Conservation (phyloP, 2,888 invertebrate species). For the Ectemnius continuus region DNA sequence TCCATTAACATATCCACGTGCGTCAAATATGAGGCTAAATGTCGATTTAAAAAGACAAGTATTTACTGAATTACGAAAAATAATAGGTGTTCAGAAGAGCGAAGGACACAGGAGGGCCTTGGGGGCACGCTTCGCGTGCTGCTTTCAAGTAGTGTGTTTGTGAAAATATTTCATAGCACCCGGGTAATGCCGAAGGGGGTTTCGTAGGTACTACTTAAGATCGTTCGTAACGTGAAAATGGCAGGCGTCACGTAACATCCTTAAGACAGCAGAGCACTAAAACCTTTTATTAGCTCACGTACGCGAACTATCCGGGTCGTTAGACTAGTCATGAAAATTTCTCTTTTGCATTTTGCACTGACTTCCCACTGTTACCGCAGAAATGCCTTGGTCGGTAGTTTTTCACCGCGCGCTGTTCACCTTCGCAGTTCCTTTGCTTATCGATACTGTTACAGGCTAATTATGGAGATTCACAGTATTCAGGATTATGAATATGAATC, state of each 20-base stretch:
- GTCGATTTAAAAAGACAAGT: too few species aligned
- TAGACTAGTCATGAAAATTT: background rate
- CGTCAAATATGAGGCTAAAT: too few species aligned
- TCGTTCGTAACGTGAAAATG: background rate
- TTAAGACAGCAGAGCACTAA: background rate
- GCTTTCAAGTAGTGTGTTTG: background rate
- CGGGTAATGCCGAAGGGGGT: background rate
- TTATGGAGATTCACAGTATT: too few species aligned
- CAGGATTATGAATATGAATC: too few species aligned
- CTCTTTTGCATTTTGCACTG: background rate
- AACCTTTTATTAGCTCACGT: constrained; percentile 2
- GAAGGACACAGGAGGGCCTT: too few species aligned
- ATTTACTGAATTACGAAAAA: too few species aligned
- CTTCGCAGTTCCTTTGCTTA: too few species aligned
- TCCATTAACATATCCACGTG: background rate
- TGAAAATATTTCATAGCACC: background rate
- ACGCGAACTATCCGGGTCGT: background rate
- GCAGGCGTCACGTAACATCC: constrained; percentile 2
- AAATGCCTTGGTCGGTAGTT: too few species aligned
- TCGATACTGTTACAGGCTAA: too few species aligned
- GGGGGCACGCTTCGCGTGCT: too few species aligned
- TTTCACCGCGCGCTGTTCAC: background rate
- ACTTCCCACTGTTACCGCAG: background rate
- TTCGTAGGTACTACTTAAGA: constrained; percentile 1
- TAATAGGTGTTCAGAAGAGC: too few species aligned